A percentile compares a stretch with the other conserved stretches of the same genome.
Conservation (phyloP, 2,797 vertebrate species). For the Cuniculus paca region DNA sequence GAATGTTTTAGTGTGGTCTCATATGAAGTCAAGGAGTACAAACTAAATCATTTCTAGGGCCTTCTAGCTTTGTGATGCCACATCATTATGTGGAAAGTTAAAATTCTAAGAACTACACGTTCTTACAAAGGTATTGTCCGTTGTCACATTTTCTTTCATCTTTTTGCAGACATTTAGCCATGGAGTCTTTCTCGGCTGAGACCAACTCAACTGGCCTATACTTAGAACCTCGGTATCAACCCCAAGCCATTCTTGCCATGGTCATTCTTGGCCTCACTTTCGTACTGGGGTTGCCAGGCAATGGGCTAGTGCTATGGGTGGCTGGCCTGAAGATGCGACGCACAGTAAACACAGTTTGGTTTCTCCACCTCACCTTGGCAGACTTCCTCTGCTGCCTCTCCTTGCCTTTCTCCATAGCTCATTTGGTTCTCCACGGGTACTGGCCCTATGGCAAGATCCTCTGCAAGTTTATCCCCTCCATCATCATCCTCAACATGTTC, state of each 20-base stretch:
- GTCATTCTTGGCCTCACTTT: slow-evolving; percentile 86
- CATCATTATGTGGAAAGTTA: background rate
- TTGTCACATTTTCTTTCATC: slow-evolving; percentile 61
- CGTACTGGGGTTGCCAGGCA: slow-evolving; percentile 90
- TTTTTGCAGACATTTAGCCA: slow-evolving; percentile 68
- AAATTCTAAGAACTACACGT: slow-evolving; percentile 7
- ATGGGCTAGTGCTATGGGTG: slow-evolving; percentile 91
- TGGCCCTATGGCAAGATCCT: slow-evolving; percentile 90
- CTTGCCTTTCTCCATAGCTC: slow-evolving; percentile 88
- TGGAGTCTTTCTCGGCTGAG: slow-evolving; percentile 73
- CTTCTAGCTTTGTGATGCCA: background rate
- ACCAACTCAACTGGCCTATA: slow-evolving; percentile 68
- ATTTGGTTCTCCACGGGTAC: slow-evolving; percentile 84
- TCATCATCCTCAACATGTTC: slow-evolving; percentile 92
- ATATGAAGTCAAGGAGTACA: background rate
- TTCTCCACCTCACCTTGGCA: slow-evolving; percentile 91
- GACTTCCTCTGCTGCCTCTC: slow-evolving; percentile 91
- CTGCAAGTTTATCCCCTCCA: slow-evolving; percentile 90
- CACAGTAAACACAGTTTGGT: slow-evolving; percentile 91
- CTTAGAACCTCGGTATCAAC: background rate
- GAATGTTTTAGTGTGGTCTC: background rate
- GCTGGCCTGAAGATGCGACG: slow-evolving; percentile 90
- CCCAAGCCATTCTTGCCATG: slow-evolving; percentile 80
- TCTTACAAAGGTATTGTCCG: background rate
- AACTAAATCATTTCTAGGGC: background rate